A percentile compares a stretch with the other conserved stretches of the same genome.
Evolutionary conservation across 2,113 vertebrate species (phyloP).

Genomic region (Oncorhynchus gorbuscha): DNA sequence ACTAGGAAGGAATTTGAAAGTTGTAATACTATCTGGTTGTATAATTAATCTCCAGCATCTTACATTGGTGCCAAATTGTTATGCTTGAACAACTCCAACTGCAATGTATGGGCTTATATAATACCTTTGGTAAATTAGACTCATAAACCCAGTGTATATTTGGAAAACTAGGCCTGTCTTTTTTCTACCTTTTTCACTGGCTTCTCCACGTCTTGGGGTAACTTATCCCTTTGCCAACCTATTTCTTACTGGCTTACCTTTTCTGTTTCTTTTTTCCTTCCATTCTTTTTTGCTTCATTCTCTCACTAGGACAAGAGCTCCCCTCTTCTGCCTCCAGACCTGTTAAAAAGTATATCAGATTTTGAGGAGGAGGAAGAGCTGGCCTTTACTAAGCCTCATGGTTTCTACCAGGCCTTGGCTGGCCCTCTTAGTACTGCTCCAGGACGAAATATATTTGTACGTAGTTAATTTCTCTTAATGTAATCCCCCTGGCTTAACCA

Average conservation of each 20-base stretch:
- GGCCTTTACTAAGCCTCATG: conserved; percentile 96
- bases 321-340: conserved; percentile 98
- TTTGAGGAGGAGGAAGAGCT: conserved; percentile 99
- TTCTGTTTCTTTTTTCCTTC: conserved; percentile 15
- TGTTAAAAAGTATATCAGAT: conserved; percentile 98
- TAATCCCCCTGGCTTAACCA: conserved; percentile 22
- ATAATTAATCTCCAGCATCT: too few species aligned
- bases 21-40: too few species aligned
- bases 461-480: conserved; percentile 68
- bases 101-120: too few species aligned
- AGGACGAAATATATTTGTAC: conserved; percentile 99
- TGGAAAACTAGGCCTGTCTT: background rate
- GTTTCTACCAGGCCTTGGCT: conserved; percentile 97
- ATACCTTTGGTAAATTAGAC: too few species aligned
- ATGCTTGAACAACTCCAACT: too few species aligned
- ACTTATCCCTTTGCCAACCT: background rate
- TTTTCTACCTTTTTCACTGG: background rate
- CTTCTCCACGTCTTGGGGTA: background rate
- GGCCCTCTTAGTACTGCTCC: conserved; percentile 95
- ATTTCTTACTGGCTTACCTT: conserved; percentile 5
- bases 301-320: conserved; percentile 93
- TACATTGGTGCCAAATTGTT: too few species aligned
- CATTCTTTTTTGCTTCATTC: conserved; percentile 65
- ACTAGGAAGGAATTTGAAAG: too few species aligned
- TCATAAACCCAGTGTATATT: too few species aligned